Conservation (phyloP, 2,888 invertebrate species). For the Hypena proboscidalis region DNA sequence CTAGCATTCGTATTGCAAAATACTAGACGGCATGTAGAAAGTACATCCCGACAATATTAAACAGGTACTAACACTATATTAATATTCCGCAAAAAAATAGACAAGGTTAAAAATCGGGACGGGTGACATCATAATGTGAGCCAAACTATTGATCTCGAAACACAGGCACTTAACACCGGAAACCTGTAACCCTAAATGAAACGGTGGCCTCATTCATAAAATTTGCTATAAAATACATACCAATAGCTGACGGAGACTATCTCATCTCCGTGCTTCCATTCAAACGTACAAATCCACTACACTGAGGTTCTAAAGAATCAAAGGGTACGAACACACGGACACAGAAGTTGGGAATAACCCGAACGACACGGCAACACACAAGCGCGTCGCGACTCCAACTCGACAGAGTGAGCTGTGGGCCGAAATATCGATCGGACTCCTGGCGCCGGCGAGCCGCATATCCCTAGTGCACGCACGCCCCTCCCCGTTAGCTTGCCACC, state of each 20-base stretch:
- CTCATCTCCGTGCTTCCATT: conserved; percentile 69
- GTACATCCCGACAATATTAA: no score
- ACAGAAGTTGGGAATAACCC: conserved; percentile 39
- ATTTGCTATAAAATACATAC: conserved; percentile 53
- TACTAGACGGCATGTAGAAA: no score
- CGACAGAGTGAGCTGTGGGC: conserved; percentile 66
- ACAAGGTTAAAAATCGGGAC: conserved; percentile 38
- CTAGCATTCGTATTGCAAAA: no score
- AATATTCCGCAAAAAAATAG: conserved; percentile 3
- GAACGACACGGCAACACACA: conserved; percentile 56
- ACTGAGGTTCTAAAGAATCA: conserved; percentile 49
- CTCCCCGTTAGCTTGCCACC: conserved; percentile 65
- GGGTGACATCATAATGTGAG: conserved; percentile 65
- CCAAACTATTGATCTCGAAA: conserved; percentile 62
- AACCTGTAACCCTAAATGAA: conserved; percentile 40
- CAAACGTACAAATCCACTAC: conserved; percentile 60
- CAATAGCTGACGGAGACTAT: conserved; percentile 62
- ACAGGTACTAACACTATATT: not conserved
- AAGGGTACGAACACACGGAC: conserved; percentile 51
- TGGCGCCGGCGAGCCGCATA: conserved; percentile 82
- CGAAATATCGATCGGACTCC: conserved; percentile 78
- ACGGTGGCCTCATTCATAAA: conserved; percentile 27
- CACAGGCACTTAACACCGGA: conserved; percentile 49
- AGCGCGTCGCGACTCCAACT: conserved; percentile 67
- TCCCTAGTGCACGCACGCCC: conserved; percentile 80